A percentile compares a stretch with the other conserved stretches of the same genome.
phyloP scores from a whole-genome alignment of 2,797 vertebrate species.

The Mormyrus proboscirostris region DNA sequence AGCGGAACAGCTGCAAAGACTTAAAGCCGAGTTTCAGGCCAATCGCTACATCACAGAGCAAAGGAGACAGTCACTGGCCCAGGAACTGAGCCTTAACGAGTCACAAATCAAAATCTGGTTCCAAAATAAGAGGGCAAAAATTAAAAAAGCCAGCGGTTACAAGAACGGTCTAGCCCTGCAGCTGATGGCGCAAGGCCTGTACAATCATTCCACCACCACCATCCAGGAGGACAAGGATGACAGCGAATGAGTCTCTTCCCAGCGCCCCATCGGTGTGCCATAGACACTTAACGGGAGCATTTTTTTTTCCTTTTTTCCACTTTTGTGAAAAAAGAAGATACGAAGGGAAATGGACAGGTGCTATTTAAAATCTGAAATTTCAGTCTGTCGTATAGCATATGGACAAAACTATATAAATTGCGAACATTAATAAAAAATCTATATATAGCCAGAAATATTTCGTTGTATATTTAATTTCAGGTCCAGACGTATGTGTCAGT shows the following conservation, averaged over 20 bases:
- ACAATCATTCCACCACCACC: slow-evolving; percentile 95
- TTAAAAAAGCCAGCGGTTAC: slow-evolving; percentile 90
- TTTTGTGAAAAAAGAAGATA: slow-evolving; percentile 17
- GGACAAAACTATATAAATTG: slow-evolving; percentile 76
- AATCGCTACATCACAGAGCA: slow-evolving; percentile 96
- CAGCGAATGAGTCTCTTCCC: slow-evolving; percentile 67
- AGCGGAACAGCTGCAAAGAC: slow-evolving; percentile 93
- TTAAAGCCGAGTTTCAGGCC: slow-evolving; percentile 92
- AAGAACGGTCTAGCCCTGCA: slow-evolving; percentile 95
- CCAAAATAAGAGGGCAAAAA: slow-evolving; percentile 95
- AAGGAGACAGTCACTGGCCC: slow-evolving; percentile 85
- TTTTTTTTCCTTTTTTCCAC: slow-evolving; percentile 12
- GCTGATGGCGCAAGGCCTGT: slow-evolving; percentile 96
- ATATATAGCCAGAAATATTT: slow-evolving; percentile 94
- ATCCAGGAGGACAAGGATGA: slow-evolving; percentile 90
- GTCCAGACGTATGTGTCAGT: slow-evolving; percentile 67
- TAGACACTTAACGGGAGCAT: background rate
- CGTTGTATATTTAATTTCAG: slow-evolving; percentile 97
- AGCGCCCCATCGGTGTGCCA: background rate
- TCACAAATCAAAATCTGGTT: slow-evolving; percentile 99
- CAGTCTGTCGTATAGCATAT: slow-evolving; percentile 82
- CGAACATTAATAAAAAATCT: slow-evolving; percentile 73
- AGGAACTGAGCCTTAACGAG: slow-evolving; percentile 93
- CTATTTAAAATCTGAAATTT: slow-evolving; percentile 76
- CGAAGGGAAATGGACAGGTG: slow-evolving; percentile 55